Evolutionary conservation across 2,888 invertebrate genomes (phyloP), one percentile per base, ranked within the genome.

Genomic region (Aleiodes testaceus): DNA sequence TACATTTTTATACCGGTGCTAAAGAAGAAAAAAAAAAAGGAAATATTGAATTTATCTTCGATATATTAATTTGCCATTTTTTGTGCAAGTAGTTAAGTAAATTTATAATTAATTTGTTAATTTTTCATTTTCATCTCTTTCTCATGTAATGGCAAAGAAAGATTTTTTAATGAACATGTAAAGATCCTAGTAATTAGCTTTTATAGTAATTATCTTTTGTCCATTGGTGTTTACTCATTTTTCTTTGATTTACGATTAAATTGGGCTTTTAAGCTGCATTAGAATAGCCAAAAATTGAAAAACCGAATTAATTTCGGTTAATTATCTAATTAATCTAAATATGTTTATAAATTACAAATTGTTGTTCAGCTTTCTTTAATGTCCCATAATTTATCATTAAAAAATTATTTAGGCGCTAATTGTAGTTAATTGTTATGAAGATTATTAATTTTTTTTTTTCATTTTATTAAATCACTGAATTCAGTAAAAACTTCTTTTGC

Each of bases 401-500:
- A 65, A 50, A 66, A 18, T 26, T 20, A 70, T 66, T 59, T 66
- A 70, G 44, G 49, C 26, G 47, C 49, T 70, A 63, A 70, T 55
- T 55, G 36, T 55, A n/a, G n/a, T 55, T 36, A 14, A 55, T 14
- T 55, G 30, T n/a, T 14, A 16, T 55, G 55, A 55, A 55, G 55
- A 55, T 42, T 16, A 42, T 1, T n/a, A 42, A 59, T 42, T 16
- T 50, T 14, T 50, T 3, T 18, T 49, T 49, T 14, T 16, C 1
- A 14, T 49, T 49, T 49, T 22, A 22, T 22, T 4, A 22, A 22
- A 22, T n/a, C n/a, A n/a, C n/a, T n/a, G n/a, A 22, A 22, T 22
- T 22, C 2, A 4, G 22, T 3, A 22, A 22, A 22, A 22, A 4
- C 22, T 36, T 36, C 6, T 36, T 36, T 11, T 36, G 36, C 2